Percentiles rank a stretch among this genome's conserved stretches.
Conservation (phyloP, 2,797 vertebrate genomes). For the Bryconaethiops microstoma region DNA sequence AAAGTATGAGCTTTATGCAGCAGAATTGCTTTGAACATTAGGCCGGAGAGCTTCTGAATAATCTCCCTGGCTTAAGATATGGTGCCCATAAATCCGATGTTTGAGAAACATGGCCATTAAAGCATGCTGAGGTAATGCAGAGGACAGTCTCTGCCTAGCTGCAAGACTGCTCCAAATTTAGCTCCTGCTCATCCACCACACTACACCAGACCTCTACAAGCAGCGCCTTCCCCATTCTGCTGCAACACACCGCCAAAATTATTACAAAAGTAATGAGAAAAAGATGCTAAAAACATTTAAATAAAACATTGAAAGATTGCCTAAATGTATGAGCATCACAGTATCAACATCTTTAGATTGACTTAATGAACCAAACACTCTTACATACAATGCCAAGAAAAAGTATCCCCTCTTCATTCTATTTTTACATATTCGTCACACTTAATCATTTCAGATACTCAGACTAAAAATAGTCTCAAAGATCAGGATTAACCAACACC, state of each 20-base stretch:
- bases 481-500: no score
- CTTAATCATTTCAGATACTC: no score
- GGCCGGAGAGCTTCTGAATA: conserved; percentile 28
- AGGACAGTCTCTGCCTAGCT: conserved; percentile 28
- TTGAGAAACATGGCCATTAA: conserved; percentile 49
- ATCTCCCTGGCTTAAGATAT: conserved; percentile 39
- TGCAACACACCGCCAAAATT: conserved; percentile 28
- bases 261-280: conserved; percentile 24
- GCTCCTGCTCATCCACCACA: conserved; percentile 40
- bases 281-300: conserved; percentile 21
- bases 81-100: conserved; percentile 32
- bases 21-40: conserved; percentile 24
- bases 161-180: conserved; percentile 46
- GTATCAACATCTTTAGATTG: background rate
- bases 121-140: conserved; percentile 52
- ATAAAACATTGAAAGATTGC: conserved; percentile 10
- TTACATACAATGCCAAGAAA: background rate
- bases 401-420: background rate
- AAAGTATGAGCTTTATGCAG: background rate
- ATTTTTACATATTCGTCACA: no score
- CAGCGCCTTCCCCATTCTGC: conserved; percentile 26
- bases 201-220: conserved; percentile 27
- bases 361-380: background rate
- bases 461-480: no score
- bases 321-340: background rate